Conservation (phyloP, 1,140 invertebrate genomes). For the Drosophila persimilis region DNA sequence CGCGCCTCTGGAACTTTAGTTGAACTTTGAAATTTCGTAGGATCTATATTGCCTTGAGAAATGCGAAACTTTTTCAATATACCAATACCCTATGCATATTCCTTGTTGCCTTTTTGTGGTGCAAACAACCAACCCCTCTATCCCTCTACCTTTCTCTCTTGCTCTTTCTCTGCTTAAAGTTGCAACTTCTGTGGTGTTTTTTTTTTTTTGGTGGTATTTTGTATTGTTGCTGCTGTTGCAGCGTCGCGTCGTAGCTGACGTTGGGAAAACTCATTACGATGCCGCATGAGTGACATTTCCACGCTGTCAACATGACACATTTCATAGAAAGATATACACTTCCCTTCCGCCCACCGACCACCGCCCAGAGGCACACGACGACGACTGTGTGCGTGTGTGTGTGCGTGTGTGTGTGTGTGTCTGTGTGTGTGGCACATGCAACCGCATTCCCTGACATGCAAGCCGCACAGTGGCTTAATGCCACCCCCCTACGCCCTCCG, state of each 20-base stretch:
- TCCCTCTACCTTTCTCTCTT: background rate
- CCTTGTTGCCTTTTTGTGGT: background rate
- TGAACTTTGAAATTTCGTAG: too few relatives aligned
- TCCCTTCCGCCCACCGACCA: background rate
- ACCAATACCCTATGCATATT: conserved; percentile 13
- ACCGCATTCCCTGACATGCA: conserved; percentile 50
- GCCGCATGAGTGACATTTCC: conserved; percentile 77
- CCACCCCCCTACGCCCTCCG: conserved; percentile 19
- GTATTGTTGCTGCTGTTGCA: background rate
- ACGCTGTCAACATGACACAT: conserved; percentile 79
- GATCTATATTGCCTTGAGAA: too few relatives aligned
- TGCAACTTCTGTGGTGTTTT: background rate
- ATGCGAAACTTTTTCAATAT: too few relatives aligned
- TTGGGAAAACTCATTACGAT: conserved; percentile 75
- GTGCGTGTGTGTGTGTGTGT: conserved; percentile 1
- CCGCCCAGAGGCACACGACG: background rate
- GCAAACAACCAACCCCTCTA: conserved; percentile 3
- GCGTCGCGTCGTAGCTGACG: conserved; percentile 25
- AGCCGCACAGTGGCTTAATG: conserved; percentile 60
- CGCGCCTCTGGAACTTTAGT: too few relatives aligned
- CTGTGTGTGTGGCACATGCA: conserved; percentile 44
- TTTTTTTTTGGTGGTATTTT: conserved; percentile 10
- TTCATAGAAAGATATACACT: conserved; percentile 58
- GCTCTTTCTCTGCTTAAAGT: background rate
- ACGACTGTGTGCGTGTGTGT: background rate